Evolutionary conservation across 2,888 invertebrate species (phyloP).

Genomic region (Drosophila anceps): DNA sequence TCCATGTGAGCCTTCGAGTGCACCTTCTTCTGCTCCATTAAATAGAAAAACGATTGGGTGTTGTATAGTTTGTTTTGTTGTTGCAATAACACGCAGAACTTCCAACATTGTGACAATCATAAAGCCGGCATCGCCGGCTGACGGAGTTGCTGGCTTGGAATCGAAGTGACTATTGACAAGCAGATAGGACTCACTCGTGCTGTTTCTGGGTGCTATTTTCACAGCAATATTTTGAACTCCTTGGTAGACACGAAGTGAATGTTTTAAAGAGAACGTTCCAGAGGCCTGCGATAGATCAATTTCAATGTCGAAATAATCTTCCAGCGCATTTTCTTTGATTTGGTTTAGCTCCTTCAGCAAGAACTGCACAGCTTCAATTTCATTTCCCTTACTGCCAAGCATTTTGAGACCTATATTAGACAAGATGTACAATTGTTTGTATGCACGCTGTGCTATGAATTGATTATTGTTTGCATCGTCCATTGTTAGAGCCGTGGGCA

Average conservation of each 20-base stretch:
- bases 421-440: conserved; percentile 25
- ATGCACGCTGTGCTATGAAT: conserved; percentile 36
- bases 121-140: conserved; percentile 89
- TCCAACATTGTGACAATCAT: conserved; percentile 89
- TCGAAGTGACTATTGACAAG: conserved; percentile 97
- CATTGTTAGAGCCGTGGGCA: conserved; percentile 57
- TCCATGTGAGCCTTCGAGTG: conserved; percentile 89
- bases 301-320: conserved; percentile 75
- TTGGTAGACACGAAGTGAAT: conserved; percentile 77
- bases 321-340: conserved; percentile 61
- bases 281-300: conserved; percentile 77
- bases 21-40: conserved; percentile 89
- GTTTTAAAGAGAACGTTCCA: conserved; percentile 66
- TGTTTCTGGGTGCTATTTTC: conserved; percentile 72
- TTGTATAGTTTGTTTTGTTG: conserved; percentile 83
- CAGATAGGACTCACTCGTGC: conserved; percentile 72
- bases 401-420: conserved; percentile 32
- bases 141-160: conserved; percentile 93
- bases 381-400: conserved; percentile 90
- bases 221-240: conserved; percentile 83
- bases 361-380: conserved; percentile 87
- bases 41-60: conserved; percentile 88
- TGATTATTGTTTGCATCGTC: conserved; percentile 18
- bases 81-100: conserved; percentile 85
- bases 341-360: conserved; percentile 66